Base-by-base conservation (phyloP, 1,140 invertebrate genomes). In the Brachionus rubens region DNA sequence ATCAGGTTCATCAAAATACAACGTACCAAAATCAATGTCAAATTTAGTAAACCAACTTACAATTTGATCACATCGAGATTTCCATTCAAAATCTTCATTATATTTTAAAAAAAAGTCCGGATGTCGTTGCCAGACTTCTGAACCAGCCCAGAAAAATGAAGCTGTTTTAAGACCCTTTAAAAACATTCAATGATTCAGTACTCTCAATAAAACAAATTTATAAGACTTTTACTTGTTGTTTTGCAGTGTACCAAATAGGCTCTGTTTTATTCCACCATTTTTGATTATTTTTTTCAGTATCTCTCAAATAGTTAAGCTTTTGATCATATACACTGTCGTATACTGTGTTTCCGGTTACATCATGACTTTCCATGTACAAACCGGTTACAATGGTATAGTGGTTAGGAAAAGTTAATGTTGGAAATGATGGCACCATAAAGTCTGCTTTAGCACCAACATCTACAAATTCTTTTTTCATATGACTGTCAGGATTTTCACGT, bases 1-100 rank as follows among this genome's bases (percentile, higher is more conserved):
- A 81, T 91, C 91, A 1, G 90, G 90, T 80, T 91, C 88, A 79
- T 91, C 88, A 79, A 91, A 89, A 79, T 92, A 91, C n/a, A 90
- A 75, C 79, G 89, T 86, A 4, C 90, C 86, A 67, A 91, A 84
- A 75, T 82, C 76, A 3, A 78, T 40, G 21, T 78, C 46, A 72
- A 76, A 4, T 83, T 89, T 88, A n/a, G 86, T 88, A 65, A 91
- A 85, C 89, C 90, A 90, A 2, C 85, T 82, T 16, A 91, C 83
- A 1, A 89, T 80, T 79, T 83, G 85, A 78, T 90, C 87, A 16
- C 90, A 82, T 76, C 89, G 82, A 21, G 85, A 54, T 72, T 54
- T 33, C 26, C 28, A 72, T 54, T 72, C 28, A 48, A 26, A 19
- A 21, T 48, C 0, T 2, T 30, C 68, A 48, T 72, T 16, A 24